Base-by-base conservation (phyloP, 1,140 invertebrate genomes). In the Lordiphosa stackelbergi region DNA sequence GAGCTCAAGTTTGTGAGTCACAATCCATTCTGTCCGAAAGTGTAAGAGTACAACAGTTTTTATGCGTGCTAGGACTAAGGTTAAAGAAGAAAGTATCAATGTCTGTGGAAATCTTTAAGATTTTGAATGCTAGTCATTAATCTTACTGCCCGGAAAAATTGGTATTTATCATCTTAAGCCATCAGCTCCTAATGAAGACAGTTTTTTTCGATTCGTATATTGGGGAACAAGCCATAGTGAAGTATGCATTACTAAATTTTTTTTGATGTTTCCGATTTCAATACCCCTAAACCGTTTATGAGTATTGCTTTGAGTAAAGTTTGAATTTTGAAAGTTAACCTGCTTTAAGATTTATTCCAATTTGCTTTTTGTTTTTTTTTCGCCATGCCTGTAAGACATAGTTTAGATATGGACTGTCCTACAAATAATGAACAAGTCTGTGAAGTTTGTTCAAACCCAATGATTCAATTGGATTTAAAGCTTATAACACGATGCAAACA, bases 371-470 rank as follows among this genome's bases (percentile, higher is more conserved):
- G n/a, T n/a, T n/a, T n/a, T n/a, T 4, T 38, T n/a, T 38, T n/a
- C 37, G 6, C 37, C 37, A 38, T 38, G 37, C n/a, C n/a, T n/a
- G n/a, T 38, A 38, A 38, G 37, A 38, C 11, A 12, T 7, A 38
- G 37, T 11, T 38, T 38, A 38, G 37, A 38, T 11, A 38, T 38
- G 37, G 12, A n/a, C 37, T 12, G 0, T 11, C 6, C n/a, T 9
- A n/a, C 4, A 38, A 6, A 12, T 12, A 38, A 38, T 5, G n/a
- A 38, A 38, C 37, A 38, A 12, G 10, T 38, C 12, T 38, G 37
- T 9, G 7, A 6, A 6, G n/a, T 38, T 4, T 38, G 37, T 13
- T 38, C 37, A 38, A 4, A 38, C 37, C 37, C 37, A 38, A 38
- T 38, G 10, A 12, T 38, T 38, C 12, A n/a, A n/a, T 11, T 38